Percentiles rank a stretch among this genome's conserved stretches.
Evolutionary conservation across 2,888 invertebrate species (phyloP).

Genomic region (Platycnemis pennipes): DNA sequence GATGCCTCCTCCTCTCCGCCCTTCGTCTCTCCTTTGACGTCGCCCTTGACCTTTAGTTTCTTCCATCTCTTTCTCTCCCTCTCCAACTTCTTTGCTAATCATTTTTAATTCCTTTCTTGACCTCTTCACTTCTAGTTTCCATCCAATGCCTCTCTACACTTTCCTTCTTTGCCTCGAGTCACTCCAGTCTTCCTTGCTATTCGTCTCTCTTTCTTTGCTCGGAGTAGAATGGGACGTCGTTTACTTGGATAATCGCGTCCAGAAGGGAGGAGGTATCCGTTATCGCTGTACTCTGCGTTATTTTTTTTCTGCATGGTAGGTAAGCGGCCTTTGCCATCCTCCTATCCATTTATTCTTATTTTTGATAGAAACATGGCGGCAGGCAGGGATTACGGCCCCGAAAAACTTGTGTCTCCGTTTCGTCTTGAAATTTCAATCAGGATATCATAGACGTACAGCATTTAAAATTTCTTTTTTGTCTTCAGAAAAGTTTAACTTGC

Average conservation of each 20-base stretch:
- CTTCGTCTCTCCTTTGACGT: neutral
- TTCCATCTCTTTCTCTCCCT: neutral
- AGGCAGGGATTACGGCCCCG: too few relatives aligned
- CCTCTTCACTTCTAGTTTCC: neutral
- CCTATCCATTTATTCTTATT: too few relatives aligned
- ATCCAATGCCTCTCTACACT: neutral
- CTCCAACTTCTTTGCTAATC: neutral
- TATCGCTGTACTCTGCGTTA: too few relatives aligned
- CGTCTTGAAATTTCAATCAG: too few relatives aligned
- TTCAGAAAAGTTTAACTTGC: too few relatives aligned
- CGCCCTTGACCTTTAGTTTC: neutral
- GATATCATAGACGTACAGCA: too few relatives aligned
- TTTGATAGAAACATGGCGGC: too few relatives aligned
- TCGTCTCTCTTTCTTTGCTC: neutral
- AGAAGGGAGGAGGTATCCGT: neutral
- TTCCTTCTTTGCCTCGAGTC: neutral
- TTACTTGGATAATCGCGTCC: neutral
- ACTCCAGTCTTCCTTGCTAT: neutral
- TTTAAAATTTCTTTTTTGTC: too few relatives aligned
- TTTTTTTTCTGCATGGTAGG: too few relatives aligned
- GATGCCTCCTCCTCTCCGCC: neutral
- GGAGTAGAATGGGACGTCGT: neutral
- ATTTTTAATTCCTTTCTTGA: constrained; percentile 22
- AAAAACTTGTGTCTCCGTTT: too few relatives aligned
- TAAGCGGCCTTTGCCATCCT: too few relatives aligned